Percentiles rank a stretch among this genome's conserved stretches.
Evolutionary conservation across 2,888 invertebrate genomes (phyloP).

Genomic region (Lacanobia wlatinum): DNA sequence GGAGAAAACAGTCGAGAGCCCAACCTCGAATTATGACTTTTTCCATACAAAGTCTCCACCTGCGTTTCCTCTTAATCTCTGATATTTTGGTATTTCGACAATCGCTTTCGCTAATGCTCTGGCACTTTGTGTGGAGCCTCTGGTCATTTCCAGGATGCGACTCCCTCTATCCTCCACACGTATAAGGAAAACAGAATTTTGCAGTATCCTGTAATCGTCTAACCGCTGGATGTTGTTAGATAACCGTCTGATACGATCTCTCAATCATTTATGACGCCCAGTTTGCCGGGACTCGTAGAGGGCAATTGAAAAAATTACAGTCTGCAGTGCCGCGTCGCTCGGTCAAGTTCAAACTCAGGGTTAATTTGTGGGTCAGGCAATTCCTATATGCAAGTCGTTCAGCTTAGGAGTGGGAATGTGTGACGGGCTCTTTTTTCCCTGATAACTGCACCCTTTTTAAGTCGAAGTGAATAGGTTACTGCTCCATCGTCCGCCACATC

Average conservation of each 20-base stretch:
- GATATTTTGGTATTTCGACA: too few relatives aligned
- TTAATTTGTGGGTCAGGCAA: not conserved
- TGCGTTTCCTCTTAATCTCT: too few relatives aligned
- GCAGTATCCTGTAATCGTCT: constrained; percentile 33
- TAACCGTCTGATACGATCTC: constrained; percentile 4
- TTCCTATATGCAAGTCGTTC: not conserved
- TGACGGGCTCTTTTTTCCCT: not conserved
- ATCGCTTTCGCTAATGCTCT: too few relatives aligned
- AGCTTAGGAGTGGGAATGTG: not conserved
- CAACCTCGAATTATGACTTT: too few relatives aligned
- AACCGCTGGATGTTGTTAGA: constrained; percentile 30
- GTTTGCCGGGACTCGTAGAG: constrained; percentile 5
- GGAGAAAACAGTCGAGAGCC: too few relatives aligned
- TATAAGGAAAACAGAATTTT: constrained; percentile 21
- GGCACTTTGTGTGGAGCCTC: too few relatives aligned
- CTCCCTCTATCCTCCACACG: not conserved
- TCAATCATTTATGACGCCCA: not conserved
- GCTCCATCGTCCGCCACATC: not conserved
- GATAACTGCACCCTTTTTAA: not conserved
- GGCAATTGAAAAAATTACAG: constrained; percentile 21
- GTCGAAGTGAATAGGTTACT: not conserved
- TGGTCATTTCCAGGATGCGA: not conserved
- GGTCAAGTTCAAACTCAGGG: constrained; percentile 17
- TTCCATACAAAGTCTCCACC: too few relatives aligned
- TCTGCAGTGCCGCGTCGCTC: not conserved